Percentiles rank a stretch among this genome's conserved stretches.
phyloP scores from a whole-genome alignment of 2,888 invertebrate species.

The Hydraecia micacea region DNA sequence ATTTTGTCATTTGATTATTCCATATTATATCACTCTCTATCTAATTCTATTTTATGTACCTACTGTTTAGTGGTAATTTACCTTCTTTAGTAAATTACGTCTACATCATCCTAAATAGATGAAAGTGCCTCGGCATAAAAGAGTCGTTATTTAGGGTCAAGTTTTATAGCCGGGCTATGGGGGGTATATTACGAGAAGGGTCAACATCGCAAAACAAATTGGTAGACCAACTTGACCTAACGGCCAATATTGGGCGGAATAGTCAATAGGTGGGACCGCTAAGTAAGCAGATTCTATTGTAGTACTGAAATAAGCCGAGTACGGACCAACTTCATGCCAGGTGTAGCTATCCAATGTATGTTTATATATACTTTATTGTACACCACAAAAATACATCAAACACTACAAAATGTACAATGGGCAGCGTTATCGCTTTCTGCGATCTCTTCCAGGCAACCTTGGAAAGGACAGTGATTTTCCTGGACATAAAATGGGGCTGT shows the following conservation, averaged over 20 bases:
- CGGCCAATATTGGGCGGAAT: constrained; percentile 48
- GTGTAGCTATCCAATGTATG: not conserved
- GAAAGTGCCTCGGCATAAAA: constrained; percentile 41
- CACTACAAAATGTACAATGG: too few species aligned
- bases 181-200: constrained; percentile 34
- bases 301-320: not conserved
- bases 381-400: too few species aligned
- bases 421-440: too few species aligned
- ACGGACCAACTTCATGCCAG: not conserved
- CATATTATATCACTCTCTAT: not conserved
- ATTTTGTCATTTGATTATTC: not conserved
- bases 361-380: too few species aligned
- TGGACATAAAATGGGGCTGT: too few species aligned
- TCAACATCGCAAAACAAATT: constrained; percentile 55
- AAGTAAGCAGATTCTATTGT: constrained; percentile 32
- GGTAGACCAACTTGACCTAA: constrained; percentile 43
- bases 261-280: constrained; percentile 41
- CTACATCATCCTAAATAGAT: constrained; percentile 12
- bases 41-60: not conserved
- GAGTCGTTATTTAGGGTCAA: constrained; percentile 35
- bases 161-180: constrained; percentile 42
- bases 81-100: constrained; percentile 4
- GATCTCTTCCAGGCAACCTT: too few species aligned
- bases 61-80: constrained; percentile 2
- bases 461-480: too few species aligned